Conservation (phyloP, 2,888 invertebrate species). For the Polymixis lichenea region DNA sequence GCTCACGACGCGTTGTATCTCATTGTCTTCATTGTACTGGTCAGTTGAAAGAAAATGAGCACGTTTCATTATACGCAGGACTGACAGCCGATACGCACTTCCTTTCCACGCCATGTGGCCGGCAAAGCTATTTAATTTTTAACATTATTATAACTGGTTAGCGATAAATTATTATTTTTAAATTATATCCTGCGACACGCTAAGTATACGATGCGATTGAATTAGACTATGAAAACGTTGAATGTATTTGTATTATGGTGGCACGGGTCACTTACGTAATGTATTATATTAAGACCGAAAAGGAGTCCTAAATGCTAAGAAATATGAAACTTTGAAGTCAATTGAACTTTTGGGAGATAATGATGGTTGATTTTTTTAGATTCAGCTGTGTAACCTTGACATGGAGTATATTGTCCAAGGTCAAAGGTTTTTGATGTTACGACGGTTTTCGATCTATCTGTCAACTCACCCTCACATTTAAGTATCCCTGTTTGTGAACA, state of each 20-base stretch:
- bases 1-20: constrained; percentile 80
- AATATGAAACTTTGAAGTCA: constrained; percentile 37
- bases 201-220: constrained; percentile 45
- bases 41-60: constrained; percentile 87
- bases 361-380: neutral
- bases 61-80: constrained; percentile 87
- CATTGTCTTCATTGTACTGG: constrained; percentile 89
- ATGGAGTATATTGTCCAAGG: neutral
- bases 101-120: constrained; percentile 87
- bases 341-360: neutral
- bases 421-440: neutral
- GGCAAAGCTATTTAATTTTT: constrained; percentile 77
- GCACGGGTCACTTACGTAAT: constrained; percentile 42
- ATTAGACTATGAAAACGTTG: constrained; percentile 39
- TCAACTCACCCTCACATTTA: constrained; percentile 16
- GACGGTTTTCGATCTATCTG: constrained; percentile 1
- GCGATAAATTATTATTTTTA: constrained; percentile 59
- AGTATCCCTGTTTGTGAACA: neutral
- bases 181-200: constrained; percentile 50
- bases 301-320: constrained; percentile 23
- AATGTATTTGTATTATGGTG: constrained; percentile 28
- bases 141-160: constrained; percentile 72
- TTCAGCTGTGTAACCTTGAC: neutral
- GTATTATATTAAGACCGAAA: constrained; percentile 22
- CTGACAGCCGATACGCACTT: constrained; percentile 89